Conservation (phyloP, 2,888 invertebrate genomes). For the Hydropsyche betteni region DNA sequence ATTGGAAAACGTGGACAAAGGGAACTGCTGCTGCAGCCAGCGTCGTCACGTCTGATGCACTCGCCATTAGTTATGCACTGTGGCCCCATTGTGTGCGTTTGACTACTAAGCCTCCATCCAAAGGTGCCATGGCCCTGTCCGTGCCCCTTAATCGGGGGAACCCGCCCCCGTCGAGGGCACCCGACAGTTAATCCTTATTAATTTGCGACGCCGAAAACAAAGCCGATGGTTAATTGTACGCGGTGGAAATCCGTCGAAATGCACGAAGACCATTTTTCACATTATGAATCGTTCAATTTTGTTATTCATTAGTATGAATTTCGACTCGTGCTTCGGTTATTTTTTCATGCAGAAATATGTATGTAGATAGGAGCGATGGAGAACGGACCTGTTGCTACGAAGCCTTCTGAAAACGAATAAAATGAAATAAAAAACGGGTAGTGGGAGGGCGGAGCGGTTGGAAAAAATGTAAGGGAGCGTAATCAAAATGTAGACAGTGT, state of each 20-base stretch:
- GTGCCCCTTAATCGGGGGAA: neutral
- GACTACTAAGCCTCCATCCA: neutral
- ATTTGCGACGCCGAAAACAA: conserved; percentile 18
- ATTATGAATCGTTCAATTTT: too few relatives aligned
- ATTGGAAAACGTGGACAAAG: conserved; percentile 35
- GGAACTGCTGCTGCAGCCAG: neutral
- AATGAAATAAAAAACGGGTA: conserved; percentile 1
- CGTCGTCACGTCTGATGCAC: conserved; percentile 36
- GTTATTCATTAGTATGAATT: too few relatives aligned
- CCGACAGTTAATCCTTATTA: conserved; percentile 22
- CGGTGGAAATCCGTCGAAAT: too few relatives aligned
- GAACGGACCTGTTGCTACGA: too few relatives aligned
- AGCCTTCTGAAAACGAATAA: neutral
- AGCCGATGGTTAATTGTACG: neutral
- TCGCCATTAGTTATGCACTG: conserved; percentile 35
- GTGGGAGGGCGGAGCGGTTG: neutral
- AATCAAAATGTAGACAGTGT: conserved; percentile 48
- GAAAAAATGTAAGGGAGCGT: conserved; percentile 38
- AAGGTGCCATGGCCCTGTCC: neutral
- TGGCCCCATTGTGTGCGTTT: conserved; percentile 13
- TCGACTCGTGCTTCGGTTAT: too few relatives aligned
- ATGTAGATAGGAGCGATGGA: too few relatives aligned
- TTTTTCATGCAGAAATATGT: too few relatives aligned
- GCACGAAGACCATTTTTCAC: too few relatives aligned
- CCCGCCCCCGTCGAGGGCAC: neutral